These are phyloP conservation scores for Papilio polytes DNA, from an alignment of 1,140 invertebrate genomes.

Conservation along the genomic window DNA sequence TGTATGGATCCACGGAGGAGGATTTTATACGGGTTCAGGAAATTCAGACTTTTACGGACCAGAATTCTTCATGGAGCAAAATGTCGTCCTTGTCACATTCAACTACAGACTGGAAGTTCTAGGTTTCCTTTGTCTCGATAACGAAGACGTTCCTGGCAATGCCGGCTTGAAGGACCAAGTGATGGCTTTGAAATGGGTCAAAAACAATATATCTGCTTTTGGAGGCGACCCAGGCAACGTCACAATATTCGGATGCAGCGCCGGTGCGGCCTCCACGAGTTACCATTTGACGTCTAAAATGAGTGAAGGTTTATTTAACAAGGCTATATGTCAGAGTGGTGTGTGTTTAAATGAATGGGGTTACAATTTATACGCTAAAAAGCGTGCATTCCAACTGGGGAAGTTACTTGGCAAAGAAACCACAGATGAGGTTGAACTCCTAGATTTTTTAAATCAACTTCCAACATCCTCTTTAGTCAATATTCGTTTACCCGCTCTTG, in stretches of 20 bases:
- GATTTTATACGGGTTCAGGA: constrained; percentile 86
- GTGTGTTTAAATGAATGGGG: constrained; percentile 77
- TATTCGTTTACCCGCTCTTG: constrained; percentile 59
- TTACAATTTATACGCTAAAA: constrained; percentile 61
- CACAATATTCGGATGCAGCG: constrained; percentile 89
- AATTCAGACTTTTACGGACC: constrained; percentile 85
- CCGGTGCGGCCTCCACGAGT: constrained; percentile 86
- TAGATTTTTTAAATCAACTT: constrained; percentile 63
- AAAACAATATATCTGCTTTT: constrained; percentile 85
- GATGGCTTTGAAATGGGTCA: constrained; percentile 85
- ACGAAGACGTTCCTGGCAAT: constrained; percentile 86
- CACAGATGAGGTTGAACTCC: constrained; percentile 60
- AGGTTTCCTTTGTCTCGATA: constrained; percentile 83
- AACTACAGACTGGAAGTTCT: constrained; percentile 87
- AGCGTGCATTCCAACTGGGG: constrained; percentile 71
- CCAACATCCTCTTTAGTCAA: constrained; percentile 65
- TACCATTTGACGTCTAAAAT: constrained; percentile 87
- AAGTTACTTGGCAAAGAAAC: constrained; percentile 70
- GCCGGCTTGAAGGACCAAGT: constrained; percentile 89
- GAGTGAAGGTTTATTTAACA: constrained; percentile 78
- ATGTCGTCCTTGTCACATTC: constrained; percentile 86
- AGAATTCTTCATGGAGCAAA: constrained; percentile 86
- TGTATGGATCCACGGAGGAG: constrained; percentile 91
- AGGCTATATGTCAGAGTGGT: constrained; percentile 81
- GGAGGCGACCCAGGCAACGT: constrained; percentile 85